These are phyloP conservation scores for Oryctolagus cuniculus DNA, from an alignment of 2,113 vertebrate genomes.

Conservation along the genomic window mOryCun1.1 NC_091448.1:59372001-59372500, in stretches of 20 bases:
- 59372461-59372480: neutral
- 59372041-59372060: no score
- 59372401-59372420: neutral
- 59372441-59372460: neutral
- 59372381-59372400: neutral
- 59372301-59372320: slow-evolving; percentile 26
- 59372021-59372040: no score
- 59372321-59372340: slow-evolving; percentile 21
- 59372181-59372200: neutral
- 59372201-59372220: neutral
- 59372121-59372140: neutral
- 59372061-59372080: neutral
- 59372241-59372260: neutral
- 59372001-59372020: no score
- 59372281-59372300: slow-evolving; percentile 49
- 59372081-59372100: neutral
- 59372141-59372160: neutral
- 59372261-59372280: neutral
- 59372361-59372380: neutral
- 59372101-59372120: neutral
- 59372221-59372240: neutral
- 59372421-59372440: neutral
- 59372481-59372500: neutral
- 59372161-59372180: neutral
- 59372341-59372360: neutral